A percentile compares a stretch with the other conserved stretches of the same genome.
Evolutionary conservation across 2,113 vertebrate species (phyloP).

Genomic region (Cathartes aura): DNA sequence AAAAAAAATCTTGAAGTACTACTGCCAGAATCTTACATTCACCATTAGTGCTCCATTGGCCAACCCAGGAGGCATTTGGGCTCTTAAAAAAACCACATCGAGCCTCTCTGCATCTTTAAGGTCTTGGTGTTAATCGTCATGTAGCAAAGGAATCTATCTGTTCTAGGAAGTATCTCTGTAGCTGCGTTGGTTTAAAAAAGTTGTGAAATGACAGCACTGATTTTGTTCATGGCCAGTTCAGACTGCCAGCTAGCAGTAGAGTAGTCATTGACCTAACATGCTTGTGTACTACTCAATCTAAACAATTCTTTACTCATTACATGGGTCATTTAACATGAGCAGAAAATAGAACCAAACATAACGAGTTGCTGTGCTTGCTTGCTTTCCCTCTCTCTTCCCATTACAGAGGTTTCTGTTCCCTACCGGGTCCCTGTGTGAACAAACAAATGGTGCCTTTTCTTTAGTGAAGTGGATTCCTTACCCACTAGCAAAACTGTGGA

Average conservation of each 20-base stretch:
- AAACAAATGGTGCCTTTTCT: neutral
- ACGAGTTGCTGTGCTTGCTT: neutral
- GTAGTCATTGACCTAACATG: neutral
- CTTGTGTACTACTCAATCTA: neutral
- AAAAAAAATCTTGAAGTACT: neutral
- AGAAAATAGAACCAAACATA: neutral
- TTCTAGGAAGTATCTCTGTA: neutral
- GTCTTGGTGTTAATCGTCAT: neutral
- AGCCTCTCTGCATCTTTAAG: neutral
- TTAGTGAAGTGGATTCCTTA: neutral
- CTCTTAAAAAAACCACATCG: neutral
- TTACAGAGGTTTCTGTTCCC: neutral
- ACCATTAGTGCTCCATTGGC: neutral
- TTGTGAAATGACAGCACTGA: neutral
- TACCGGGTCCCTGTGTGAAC: neutral
- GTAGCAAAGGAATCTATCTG: neutral
- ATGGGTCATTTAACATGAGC: neutral
- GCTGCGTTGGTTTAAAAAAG: neutral
- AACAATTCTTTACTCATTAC: conserved; percentile 12
- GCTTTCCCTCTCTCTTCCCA: neutral
- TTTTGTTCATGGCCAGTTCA: neutral
- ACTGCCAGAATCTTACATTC: neutral
- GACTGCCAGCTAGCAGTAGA: neutral
- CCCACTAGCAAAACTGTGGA: neutral
- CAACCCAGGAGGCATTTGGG: neutral